Evolutionary conservation across 2,113 vertebrate genomes (phyloP).

Genomic region (Connochaetes taurinus): DNA sequence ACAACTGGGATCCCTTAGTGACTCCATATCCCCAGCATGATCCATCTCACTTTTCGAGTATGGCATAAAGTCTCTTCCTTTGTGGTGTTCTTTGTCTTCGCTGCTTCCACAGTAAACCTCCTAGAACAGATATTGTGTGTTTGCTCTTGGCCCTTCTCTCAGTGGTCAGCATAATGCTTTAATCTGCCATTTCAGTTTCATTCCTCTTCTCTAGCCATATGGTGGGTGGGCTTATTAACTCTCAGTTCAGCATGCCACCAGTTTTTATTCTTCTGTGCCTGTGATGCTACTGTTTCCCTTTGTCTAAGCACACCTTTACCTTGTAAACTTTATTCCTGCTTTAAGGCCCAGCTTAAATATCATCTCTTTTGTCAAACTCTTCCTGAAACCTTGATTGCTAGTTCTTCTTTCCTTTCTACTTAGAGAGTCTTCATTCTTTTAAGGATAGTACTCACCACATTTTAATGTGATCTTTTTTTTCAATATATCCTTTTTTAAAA

Average conservation of each 20-base stretch:
- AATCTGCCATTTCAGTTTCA: background rate
- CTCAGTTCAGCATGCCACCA: background rate
- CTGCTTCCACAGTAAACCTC: background rate
- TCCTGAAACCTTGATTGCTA: conserved; percentile 18
- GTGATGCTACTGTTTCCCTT: background rate
- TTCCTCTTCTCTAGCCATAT: background rate
- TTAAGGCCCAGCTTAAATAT: conserved; percentile 18
- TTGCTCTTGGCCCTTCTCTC: background rate
- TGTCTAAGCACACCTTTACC: background rate
- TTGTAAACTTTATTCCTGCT: background rate
- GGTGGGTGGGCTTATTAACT: background rate
- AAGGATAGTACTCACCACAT: background rate
- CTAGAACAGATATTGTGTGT: background rate
- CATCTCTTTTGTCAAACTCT: background rate
- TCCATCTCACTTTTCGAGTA: background rate
- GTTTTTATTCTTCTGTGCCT: background rate
- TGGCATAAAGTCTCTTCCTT: background rate
- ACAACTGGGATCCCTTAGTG: background rate
- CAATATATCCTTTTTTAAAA: background rate
- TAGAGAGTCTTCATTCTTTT: background rate
- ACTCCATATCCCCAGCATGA: background rate
- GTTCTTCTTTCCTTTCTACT: conserved; percentile 1
- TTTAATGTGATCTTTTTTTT: background rate
- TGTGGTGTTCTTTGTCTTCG: background rate
- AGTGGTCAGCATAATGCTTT: background rate